A percentile compares a stretch with the other conserved stretches of the same genome.
Evolutionary conservation across 2,113 vertebrate species (phyloP).

Genomic region (Nothocercus julius): DNA sequence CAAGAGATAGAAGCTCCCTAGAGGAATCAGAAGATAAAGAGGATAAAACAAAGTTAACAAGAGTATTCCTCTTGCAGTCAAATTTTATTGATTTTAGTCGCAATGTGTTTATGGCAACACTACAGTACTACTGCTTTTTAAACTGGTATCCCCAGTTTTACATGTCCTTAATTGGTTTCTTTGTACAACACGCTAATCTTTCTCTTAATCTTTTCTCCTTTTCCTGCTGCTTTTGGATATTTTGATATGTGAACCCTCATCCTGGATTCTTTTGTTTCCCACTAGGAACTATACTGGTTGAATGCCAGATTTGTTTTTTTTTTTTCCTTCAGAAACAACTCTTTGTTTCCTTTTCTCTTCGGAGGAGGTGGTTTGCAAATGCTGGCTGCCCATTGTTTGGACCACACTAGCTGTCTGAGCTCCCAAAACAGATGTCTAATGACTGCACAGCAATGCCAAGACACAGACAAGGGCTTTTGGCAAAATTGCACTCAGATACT

Average conservation of each 20-base stretch:
- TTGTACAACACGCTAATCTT: neutral
- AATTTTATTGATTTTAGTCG: neutral
- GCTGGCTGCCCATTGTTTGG: conserved; percentile 62
- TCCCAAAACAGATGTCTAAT: conserved; percentile 48
- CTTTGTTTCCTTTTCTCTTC: neutral
- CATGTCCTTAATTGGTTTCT: neutral
- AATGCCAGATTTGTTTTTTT: conserved; percentile 16
- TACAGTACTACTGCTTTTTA: neutral
- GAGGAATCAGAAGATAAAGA: neutral
- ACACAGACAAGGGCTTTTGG: conserved; percentile 12
- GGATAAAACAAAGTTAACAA: neutral
- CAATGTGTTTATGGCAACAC: neutral
- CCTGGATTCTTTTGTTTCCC: neutral
- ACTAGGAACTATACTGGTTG: neutral
- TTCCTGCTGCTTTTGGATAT: neutral
- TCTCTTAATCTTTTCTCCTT: neutral
- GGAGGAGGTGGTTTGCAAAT: conserved; percentile 43
- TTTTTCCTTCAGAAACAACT: conserved; percentile 38
- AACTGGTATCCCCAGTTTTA: neutral
- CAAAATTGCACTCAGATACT: conserved; percentile 6
- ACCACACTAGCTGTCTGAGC: conserved; percentile 60
- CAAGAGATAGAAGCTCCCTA: neutral
- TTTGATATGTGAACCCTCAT: neutral
- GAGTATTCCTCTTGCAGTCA: neutral
- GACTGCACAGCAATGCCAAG: conserved; percentile 23